phyloP scores from a whole-genome alignment of 2,797 vertebrate species.

The Bryconaethiops microstoma region DNA sequence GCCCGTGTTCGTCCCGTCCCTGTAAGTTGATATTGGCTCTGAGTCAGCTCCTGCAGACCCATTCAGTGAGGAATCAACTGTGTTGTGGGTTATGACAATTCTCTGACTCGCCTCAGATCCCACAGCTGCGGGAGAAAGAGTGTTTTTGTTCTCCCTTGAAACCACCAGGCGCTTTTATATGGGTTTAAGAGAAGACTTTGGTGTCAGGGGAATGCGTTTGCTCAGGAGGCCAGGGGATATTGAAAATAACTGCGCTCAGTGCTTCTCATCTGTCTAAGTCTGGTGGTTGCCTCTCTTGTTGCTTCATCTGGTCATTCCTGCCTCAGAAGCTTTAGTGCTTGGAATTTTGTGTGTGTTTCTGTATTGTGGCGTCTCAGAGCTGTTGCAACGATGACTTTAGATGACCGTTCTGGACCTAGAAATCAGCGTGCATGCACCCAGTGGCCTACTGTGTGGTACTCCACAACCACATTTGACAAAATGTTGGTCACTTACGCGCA shows the following conservation, averaged over 20 bases:
- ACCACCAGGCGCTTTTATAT: slow-evolving; percentile 31
- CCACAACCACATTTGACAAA: background rate
- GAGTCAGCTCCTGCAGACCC: slow-evolving; percentile 4
- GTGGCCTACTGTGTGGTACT: background rate
- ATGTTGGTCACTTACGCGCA: background rate
- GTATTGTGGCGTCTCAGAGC: background rate
- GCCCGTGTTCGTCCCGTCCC: background rate
- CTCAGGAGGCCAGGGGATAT: slow-evolving; percentile 20
- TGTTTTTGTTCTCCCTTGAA: background rate
- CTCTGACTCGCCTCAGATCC: slow-evolving; percentile 30
- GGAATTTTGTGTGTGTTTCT: background rate
- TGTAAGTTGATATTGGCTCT: slow-evolving; percentile 31
- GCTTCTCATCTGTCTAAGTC: background rate
- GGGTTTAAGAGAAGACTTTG: slow-evolving; percentile 17
- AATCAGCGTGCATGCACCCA: too few relatives aligned
- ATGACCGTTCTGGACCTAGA: background rate
- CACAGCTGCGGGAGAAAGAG: slow-evolving; percentile 14
- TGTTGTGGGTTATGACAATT: slow-evolving; percentile 13
- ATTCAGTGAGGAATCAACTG: background rate
- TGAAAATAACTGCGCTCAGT: slow-evolving; percentile 23
- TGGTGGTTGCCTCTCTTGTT: background rate
- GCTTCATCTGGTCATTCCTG: background rate
- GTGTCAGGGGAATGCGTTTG: slow-evolving; percentile 21
- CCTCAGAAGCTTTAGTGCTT: background rate
- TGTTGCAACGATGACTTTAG: background rate